phyloP scores from a whole-genome alignment of 2,113 vertebrate species.

The Archocentrus centrarchus region DNA sequence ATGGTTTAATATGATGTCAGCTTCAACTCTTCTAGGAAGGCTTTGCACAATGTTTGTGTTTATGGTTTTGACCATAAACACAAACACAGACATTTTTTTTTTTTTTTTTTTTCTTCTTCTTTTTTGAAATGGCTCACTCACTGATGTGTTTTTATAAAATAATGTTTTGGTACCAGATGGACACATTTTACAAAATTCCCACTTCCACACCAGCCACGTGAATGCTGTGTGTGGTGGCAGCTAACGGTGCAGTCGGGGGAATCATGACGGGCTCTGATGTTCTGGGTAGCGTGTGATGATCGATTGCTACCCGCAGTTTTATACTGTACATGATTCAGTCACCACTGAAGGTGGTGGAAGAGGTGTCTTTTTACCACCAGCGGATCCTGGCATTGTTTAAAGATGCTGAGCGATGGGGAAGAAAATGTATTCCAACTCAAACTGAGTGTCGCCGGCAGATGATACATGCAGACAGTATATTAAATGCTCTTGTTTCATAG shows the following conservation, averaged over 20 bases:
- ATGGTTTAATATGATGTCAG: too few species aligned
- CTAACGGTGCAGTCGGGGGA: conserved; percentile 23
- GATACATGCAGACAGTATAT: conserved; percentile 2
- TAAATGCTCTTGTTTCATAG: conserved; percentile 23
- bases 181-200: conserved; percentile 34
- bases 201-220: conserved; percentile 14
- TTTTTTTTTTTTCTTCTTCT: not conserved
- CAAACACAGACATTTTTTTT: too few species aligned
- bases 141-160: conserved; percentile 11
- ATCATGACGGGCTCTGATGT: not conserved
- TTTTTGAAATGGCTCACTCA: not conserved
- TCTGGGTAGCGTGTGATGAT: not conserved
- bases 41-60: too few species aligned
- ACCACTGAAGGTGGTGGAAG: not conserved
- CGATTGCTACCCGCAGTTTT: conserved; percentile 48
- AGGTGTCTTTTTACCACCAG: conserved; percentile 24
- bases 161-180: conserved; percentile 44
- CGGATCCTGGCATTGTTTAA: not conserved
- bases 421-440: not conserved
- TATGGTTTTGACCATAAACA: too few species aligned
- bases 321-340: conserved; percentile 27
- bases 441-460: not conserved
- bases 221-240: conserved; percentile 33
- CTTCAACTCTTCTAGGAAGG: too few species aligned
- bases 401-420: not conserved